phyloP scores from a whole-genome alignment of 1,140 invertebrate genomes.

The Andricus grossulariae region DNA sequence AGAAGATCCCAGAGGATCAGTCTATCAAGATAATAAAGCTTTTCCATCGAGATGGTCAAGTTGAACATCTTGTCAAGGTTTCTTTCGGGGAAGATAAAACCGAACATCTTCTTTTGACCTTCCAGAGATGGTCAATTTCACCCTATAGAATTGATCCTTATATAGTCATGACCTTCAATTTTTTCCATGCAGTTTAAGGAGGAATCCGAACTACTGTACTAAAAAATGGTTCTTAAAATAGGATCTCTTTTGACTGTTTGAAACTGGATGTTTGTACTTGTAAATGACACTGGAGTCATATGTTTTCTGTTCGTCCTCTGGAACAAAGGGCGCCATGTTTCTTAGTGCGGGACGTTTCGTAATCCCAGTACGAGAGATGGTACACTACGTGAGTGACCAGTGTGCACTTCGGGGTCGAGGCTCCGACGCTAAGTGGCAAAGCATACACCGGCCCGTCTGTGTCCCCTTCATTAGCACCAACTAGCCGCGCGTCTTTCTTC shows the following conservation, averaged over 20 bases:
- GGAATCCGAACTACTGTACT: too few species aligned
- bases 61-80: too few species aligned
- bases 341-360: conserved; percentile 58
- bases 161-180: too few species aligned
- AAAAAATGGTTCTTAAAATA: too few species aligned
- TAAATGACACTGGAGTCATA: conserved; percentile 13
- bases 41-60: too few species aligned
- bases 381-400: conserved; percentile 33
- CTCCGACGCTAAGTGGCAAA: conserved; percentile 67
- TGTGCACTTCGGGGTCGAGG: conserved; percentile 57
- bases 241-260: not conserved
- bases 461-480: conserved; percentile 72
- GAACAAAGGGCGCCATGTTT: conserved; percentile 53
- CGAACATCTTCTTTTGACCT: too few species aligned
- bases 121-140: too few species aligned
- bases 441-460: conserved; percentile 66
- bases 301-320: conserved; percentile 38
- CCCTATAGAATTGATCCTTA: too few species aligned
- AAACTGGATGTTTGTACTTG: not conserved
- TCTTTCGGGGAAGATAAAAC: too few species aligned
- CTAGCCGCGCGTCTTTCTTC: conserved; percentile 62
- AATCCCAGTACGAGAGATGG: conserved; percentile 49
- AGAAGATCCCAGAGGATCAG: too few species aligned
- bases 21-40: too few species aligned
- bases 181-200: too few species aligned